Evolutionary conservation across 2,888 invertebrate species (phyloP).

Genomic region (Fragum fragum): DNA sequence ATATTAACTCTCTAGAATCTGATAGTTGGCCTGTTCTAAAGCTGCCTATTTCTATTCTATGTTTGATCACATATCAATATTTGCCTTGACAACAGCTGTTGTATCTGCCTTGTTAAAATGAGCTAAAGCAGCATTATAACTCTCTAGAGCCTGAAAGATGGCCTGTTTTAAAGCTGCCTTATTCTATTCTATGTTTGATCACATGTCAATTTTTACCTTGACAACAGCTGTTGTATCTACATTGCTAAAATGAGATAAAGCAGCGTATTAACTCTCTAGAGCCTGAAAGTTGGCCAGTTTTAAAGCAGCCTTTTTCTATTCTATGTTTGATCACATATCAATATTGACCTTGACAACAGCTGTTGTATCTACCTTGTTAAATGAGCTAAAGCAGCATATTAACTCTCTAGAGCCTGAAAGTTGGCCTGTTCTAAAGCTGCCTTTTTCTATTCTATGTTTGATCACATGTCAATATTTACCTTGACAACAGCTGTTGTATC

Average conservation of each 20-base stretch:
- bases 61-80: conserved; percentile 64
- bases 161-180: conserved; percentile 68
- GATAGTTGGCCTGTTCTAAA: conserved; percentile 73
- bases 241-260: conserved; percentile 70
- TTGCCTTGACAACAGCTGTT: too few relatives aligned
- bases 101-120: too few relatives aligned
- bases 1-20: conserved; percentile 79
- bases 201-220: too few relatives aligned
- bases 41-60: conserved; percentile 72
- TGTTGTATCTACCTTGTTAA: conserved; percentile 62
- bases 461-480: too few relatives aligned
- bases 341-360: too few relatives aligned
- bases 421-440: conserved; percentile 70
- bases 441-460: conserved; percentile 72
- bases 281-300: too few relatives aligned
- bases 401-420: conserved; percentile 77
- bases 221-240: too few relatives aligned
- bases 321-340: not conserved
- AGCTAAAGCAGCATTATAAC: too few relatives aligned
- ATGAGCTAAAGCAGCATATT: conserved; percentile 77
- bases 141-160: conserved; percentile 77
- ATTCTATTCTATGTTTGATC: too few relatives aligned
- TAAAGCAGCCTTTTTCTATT: conserved; percentile 70
- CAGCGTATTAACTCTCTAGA: too few relatives aligned
- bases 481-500: conserved; percentile 50